Base-by-base conservation (phyloP, 2,888 invertebrate genomes). In the Trichacis sp. region DNA sequence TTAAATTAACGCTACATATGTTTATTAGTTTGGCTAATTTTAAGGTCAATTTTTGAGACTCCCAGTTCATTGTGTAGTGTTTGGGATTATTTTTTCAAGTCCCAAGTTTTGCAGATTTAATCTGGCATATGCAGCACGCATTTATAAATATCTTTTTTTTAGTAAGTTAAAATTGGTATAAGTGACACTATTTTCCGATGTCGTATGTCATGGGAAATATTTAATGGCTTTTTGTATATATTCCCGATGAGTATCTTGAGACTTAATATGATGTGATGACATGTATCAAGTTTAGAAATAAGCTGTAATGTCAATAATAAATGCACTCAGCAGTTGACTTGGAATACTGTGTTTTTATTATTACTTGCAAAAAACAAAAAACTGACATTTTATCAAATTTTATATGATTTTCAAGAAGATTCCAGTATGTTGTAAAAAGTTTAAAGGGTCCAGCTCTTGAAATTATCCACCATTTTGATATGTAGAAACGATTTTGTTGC, bases 221-320 rank as follows among this genome's bases (percentile, higher is more conserved):
- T 65, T 75, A 75, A 76, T 77, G 78, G 82, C 79, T 83, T 83
- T 83, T 82, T 83, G 83, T 83, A 83, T 82, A 83, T 83, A 82
- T 82, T 80, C 79, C 75, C 76, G 73, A 78, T 70, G 73, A 72
- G 74, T 75, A 75, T 75, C 74, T 65, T 72, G 73, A 72, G 67
- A 74, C 59, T n/a, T 68, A 70, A 64, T 75, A 76, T 71, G 71
- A 78, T 78, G 79, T 79, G 79, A 81, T 78, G 40, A 15, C 80
- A 11, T 82, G 82, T 82, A 82, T 78, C 77, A 73, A 79, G 75
- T 73, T 75, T 79, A 80, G 74, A 47, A 71, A 64, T 79, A 79
- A 80, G 77, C 76, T 72, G 74, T 73, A 74, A 72, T 75, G 75
- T 67, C 69, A 68, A 74, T 67, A 80, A 79, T 78, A 24, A 80